Conservation (phyloP, 2,113 vertebrate genomes). For the Electrona antarctica region DNA sequence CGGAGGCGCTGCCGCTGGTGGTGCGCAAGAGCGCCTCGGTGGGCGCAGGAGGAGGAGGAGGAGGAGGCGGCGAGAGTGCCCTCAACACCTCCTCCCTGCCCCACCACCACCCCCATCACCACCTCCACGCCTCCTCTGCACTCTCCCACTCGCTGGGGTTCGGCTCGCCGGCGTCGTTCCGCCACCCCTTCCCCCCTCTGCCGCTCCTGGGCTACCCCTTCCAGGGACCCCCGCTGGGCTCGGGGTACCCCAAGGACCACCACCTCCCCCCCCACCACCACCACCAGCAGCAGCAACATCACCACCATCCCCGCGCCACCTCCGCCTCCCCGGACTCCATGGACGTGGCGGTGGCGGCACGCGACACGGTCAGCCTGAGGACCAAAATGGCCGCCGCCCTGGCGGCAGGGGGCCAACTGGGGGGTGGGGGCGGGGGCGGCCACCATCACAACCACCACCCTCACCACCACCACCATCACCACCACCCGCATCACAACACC, state of each 20-base stretch:
- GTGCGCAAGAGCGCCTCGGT: constrained; percentile 88
- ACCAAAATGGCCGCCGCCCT: constrained; percentile 93
- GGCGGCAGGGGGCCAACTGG: constrained; percentile 55
- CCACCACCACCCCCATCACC: constrained; percentile 85
- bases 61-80: constrained; percentile 61
- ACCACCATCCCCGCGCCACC: constrained; percentile 41
- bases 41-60: constrained; percentile 78
- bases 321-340: constrained; percentile 93
- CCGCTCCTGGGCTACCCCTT: constrained; percentile 89
- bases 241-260: constrained; percentile 77
- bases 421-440: constrained; percentile 22
- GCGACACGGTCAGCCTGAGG: constrained; percentile 92
- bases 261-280: constrained; percentile 84
- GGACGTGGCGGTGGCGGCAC: constrained; percentile 87
- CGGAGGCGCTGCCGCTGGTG: constrained; percentile 94
- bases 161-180: constrained; percentile 90
- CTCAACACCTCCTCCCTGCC: constrained; percentile 72
- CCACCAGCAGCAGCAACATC: constrained; percentile 51
- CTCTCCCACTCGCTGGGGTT: constrained; percentile 91
- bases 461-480: constrained; percentile 65
- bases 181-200: constrained; percentile 94
- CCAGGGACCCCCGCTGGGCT: constrained; percentile 39
- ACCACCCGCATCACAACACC: constrained; percentile 73
- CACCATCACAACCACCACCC: too few species aligned
- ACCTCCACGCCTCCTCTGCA: constrained; percentile 91